Conservation (phyloP, 2,888 invertebrate genomes). For the Aporophyla lueneburgensis region DNA sequence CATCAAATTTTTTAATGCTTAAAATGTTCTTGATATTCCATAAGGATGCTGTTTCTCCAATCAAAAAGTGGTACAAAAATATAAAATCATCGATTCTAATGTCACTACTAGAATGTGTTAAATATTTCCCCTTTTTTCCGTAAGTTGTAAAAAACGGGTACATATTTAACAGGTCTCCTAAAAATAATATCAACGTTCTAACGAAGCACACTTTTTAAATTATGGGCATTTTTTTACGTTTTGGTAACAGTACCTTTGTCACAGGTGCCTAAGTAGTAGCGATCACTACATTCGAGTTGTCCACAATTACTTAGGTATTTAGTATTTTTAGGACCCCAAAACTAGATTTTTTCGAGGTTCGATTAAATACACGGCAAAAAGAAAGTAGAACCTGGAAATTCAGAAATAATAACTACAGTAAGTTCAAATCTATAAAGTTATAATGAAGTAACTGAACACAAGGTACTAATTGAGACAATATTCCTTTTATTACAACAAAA, state of each 20-base stretch:
- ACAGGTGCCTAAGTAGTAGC: neutral
- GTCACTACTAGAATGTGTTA: too few relatives aligned
- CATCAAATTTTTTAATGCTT: neutral
- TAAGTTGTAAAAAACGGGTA: neutral
- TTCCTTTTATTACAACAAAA: conserved; percentile 19
- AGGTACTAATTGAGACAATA: conserved; percentile 17
- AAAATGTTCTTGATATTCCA: neutral
- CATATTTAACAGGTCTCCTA: neutral
- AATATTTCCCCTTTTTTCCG: too few relatives aligned
- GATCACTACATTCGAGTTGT: neutral
- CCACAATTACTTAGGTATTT: too few relatives aligned
- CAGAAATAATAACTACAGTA: neutral
- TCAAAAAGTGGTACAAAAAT: neutral
- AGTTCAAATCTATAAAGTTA: neutral
- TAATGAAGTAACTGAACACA: conserved; percentile 24
- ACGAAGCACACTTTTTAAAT: neutral
- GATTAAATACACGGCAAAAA: neutral
- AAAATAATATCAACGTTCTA: neutral
- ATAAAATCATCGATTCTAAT: neutral
- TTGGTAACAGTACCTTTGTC: neutral
- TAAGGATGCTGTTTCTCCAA: too few relatives aligned
- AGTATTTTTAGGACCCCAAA: neutral
- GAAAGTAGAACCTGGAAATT: neutral
- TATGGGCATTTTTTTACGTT: neutral
- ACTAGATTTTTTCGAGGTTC: neutral